Percentiles rank a stretch among this genome's conserved stretches.
Evolutionary conservation across 2,888 invertebrate genomes (phyloP).

Genomic region (Patella caerulea): DNA sequence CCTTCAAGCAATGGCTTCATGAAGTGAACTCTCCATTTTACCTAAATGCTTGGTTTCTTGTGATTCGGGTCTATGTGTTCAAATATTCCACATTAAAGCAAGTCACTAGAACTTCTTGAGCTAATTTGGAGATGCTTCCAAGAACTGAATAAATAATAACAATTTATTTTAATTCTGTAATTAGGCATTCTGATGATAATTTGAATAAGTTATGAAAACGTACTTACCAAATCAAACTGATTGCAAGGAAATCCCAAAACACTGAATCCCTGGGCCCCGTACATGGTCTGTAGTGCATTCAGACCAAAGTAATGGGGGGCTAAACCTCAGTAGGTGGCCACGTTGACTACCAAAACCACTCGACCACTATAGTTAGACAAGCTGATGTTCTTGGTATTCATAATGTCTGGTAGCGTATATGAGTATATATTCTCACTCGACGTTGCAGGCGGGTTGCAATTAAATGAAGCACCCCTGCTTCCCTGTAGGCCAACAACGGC

Average conservation of each 20-base stretch:
- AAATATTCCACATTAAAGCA: too few species aligned
- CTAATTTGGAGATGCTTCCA: too few species aligned
- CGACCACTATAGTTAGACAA: constrained; percentile 19
- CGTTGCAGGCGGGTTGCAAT: background rate
- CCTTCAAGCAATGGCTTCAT: too few species aligned
- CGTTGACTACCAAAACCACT: constrained; percentile 69
- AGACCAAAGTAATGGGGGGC: constrained; percentile 70
- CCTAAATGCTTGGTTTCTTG: too few species aligned
- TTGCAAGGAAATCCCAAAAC: constrained; percentile 72
- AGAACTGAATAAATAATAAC: too few species aligned
- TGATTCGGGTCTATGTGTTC: too few species aligned
- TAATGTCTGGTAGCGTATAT: constrained; percentile 3
- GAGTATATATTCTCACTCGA: background rate
- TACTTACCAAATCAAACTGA: constrained; percentile 66
- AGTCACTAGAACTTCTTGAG: too few species aligned
- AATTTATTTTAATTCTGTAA: background rate
- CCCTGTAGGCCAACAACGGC: background rate
- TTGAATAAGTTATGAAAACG: background rate
- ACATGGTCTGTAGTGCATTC: constrained; percentile 71
- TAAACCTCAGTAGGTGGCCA: constrained; percentile 72
- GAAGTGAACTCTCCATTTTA: too few species aligned
- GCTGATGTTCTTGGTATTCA: background rate
- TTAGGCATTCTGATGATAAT: background rate
- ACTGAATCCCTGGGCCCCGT: constrained; percentile 55
- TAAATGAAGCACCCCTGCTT: background rate